Percentiles rank a stretch among this genome's conserved stretches.
Conservation (phyloP, 2,888 invertebrate species). For the Phanerotoma sp. region DNA sequence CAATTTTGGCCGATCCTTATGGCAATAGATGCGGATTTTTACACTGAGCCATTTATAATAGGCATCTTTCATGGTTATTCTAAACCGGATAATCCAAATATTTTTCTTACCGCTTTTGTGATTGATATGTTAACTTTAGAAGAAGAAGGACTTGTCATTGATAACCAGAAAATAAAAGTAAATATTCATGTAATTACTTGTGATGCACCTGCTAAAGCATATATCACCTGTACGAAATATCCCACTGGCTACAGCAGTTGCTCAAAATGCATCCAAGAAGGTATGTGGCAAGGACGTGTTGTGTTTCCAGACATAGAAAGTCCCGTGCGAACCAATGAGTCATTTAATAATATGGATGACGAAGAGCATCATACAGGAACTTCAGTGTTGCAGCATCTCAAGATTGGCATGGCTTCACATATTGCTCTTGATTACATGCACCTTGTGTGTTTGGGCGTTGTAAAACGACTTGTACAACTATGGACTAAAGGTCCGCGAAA, state of each 20-base stretch:
- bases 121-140: background rate
- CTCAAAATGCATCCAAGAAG: slow-evolving; percentile 5
- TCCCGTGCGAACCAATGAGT: slow-evolving; percentile 14
- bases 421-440: slow-evolving; percentile 18
- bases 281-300: slow-evolving; percentile 3
- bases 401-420: slow-evolving; percentile 16
- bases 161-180: background rate
- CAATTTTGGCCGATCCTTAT: slow-evolving; percentile 7
- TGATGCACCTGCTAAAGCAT: slow-evolving; percentile 1
- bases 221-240: slow-evolving; percentile 1
- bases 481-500: slow-evolving; percentile 4
- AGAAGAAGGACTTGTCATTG: background rate
- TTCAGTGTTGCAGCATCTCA: slow-evolving; percentile 2
- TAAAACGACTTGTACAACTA: slow-evolving; percentile 8
- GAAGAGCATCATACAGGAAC: slow-evolving; percentile 7
- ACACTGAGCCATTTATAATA: slow-evolving; percentile 5
- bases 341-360: slow-evolving; percentile 1
- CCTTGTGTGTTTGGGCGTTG: slow-evolving; percentile 14
- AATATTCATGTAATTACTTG: slow-evolving; percentile 5
- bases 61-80: slow-evolving; percentile 6
- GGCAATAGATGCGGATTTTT: slow-evolving; percentile 7
- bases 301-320: slow-evolving; percentile 5
- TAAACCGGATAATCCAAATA: slow-evolving; percentile 3
- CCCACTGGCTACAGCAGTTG: slow-evolving; percentile 5
- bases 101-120: slow-evolving; percentile 3